A percentile compares a stretch with the other conserved stretches of the same genome.
phyloP scores from a whole-genome alignment of 53 echinoderm and acorn worm genomes.

The Holothuria scabra region DNA sequence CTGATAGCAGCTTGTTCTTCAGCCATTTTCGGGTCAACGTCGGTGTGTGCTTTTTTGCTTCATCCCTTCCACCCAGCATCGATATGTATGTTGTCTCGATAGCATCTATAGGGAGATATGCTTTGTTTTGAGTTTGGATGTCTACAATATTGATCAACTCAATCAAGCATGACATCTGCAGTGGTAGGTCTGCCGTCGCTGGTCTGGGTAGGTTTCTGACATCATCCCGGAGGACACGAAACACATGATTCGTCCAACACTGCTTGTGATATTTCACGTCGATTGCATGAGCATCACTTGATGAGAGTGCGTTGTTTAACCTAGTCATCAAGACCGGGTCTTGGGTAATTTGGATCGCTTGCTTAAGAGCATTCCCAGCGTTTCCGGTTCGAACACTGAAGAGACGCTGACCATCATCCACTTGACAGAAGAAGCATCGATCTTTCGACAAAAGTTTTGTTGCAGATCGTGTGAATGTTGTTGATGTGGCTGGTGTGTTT shows the following conservation, averaged over 20 bases:
- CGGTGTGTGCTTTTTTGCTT: conserved; percentile 33
- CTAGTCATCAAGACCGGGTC: conserved; percentile 41
- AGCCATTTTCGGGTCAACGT: conserved; percentile 45
- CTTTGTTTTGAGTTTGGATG: too few species aligned
- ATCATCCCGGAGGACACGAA: conserved; percentile 47
- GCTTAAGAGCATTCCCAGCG: conserved; percentile 28
- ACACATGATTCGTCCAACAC: conserved; percentile 62
- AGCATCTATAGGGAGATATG: too few species aligned
- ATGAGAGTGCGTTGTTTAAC: conserved; percentile 15
- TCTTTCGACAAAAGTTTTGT: too few species aligned
- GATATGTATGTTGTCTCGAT: conserved; percentile 58
- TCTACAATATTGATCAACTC: too few species aligned
- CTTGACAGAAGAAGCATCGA: too few species aligned
- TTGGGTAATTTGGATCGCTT: conserved; percentile 43
- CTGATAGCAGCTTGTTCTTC: too few species aligned
- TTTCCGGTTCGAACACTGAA: conserved; percentile 16
- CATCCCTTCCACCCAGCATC: conserved; percentile 46
- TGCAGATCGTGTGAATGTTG: too few species aligned
- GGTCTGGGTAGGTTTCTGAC: conserved; percentile 18
- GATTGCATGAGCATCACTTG: conserved; percentile 51
- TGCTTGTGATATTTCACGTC: too few species aligned
- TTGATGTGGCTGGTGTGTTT: too few species aligned
- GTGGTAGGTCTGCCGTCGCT: neutral
- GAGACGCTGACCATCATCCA: conserved; percentile 17
- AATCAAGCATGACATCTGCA: too few species aligned